Evolutionary conservation across 2,113 vertebrate species (phyloP), one percentile per base, ranked within the genome.

Genomic region (Calidris pygmaea): DNA sequence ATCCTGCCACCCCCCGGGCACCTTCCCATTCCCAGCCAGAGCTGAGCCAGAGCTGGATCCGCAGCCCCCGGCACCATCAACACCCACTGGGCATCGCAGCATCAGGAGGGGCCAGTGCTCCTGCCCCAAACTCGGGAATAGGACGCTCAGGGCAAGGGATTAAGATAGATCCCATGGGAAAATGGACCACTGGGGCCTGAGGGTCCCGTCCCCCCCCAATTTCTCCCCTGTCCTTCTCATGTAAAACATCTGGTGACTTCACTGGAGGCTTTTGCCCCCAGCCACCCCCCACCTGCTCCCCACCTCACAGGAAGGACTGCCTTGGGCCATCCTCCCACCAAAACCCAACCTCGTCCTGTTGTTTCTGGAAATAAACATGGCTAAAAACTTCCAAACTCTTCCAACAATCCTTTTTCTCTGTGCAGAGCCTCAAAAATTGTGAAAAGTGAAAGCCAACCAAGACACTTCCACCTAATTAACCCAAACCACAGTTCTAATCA

Each of bases 391-490:
- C 58, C 47, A 8, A 22, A 34, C 52, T n/a, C 63, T 35, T 16
- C 52, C 20, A 26, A 8, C 34, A 37, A 55, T 55, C 30, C 53
- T 55, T 56, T 45, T 41, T 6, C 53, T 30, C 26, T 19, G n/a
- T 10, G 43, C 76, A 45, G 87, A 74, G 37, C 9, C 34, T 71
- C 47, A 63, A 56, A 68, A 88, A 55, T 0, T 6, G 60, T 39
- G 87, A 65, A 71, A 94, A 84, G 75, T 41, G 71, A 90, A 85
- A 68, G 82, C 83, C 88, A 96, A 96, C 92, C 87, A 80, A 93
- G 94, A 96, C 89, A 87, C 82, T 95, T 97, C 97, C 96, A 91
- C 91, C 87, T 96, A 97, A 98, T 97, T 97, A 98, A 94, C 91
- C 43, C 94, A 83, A 91, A 37, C 95, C 95, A 81, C 73, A 41